Evolutionary conservation across 1,140 invertebrate species (phyloP), one percentile per base, ranked within the genome.

Genomic region (Ditylenchus dipsaci): DNA sequence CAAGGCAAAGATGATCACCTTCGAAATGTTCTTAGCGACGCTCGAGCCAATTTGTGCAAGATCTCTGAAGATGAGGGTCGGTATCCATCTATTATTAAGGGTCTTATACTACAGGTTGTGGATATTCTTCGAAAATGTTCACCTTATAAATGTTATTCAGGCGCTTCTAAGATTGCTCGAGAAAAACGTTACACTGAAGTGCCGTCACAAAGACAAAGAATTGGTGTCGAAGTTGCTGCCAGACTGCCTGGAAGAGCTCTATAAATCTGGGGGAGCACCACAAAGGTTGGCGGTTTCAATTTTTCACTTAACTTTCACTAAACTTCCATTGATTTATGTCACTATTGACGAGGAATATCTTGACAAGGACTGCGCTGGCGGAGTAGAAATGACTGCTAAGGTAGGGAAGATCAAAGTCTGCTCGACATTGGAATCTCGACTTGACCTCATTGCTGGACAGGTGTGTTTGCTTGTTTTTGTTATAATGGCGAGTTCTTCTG

Each of bases 391-490:
- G 43, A 82, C 89, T 63, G 89, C 91, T 49, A 88, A 89, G 57
- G 89, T 86, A 82, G 91, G 91, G 69, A 90, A 90, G 81, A 93
- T 90, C 81, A 91, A 90, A 87, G 91, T 97, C 68, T 88, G 88
- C 81, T 97, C 97, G 84, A 97, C 94, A 58, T 85, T 98, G 84
- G 94, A 97, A 85, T 91, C 90, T 68, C 88, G 94, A 79, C 86
- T 97, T 83, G 92, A 95, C 77, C 87, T 97, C 83, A 93, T 98
- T 82, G 91, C 92, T 62, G 88, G 90, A 80, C 91, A 96, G 83
- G 85, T 86, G 77, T 75, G 29, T 66, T 53, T 23, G 9, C 15
- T 29, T n/a, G 67, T 53, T 63, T 17, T 3, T 43, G 19, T 43
- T 8, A 30, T 62, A 15, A 15, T 62, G 3, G 29, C 1, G 1